phyloP scores from a whole-genome alignment of 2,113 vertebrate species.

The cattle (Bos taurus) region DNA sequence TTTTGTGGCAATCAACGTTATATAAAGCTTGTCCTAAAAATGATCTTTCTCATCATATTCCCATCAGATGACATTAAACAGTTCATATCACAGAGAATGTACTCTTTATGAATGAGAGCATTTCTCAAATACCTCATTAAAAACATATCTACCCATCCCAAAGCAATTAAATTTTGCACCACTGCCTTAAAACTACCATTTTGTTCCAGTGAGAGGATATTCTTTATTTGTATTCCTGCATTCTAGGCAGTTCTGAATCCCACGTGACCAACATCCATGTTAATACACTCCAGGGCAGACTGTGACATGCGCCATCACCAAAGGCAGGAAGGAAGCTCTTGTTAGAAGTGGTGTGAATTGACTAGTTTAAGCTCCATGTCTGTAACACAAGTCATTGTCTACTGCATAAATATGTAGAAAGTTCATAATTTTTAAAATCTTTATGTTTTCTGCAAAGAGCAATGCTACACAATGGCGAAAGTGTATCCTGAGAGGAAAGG shows the following conservation, averaged over 20 bases:
- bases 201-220: neutral
- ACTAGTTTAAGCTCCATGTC: neutral
- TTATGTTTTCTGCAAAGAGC: neutral
- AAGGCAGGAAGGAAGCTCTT: neutral
- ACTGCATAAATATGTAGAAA: neutral
- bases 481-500: neutral
- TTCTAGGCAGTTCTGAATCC: neutral
- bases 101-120: neutral
- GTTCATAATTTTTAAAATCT: neutral
- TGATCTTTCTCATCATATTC: neutral
- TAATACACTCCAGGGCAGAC: neutral
- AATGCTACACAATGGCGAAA: neutral
- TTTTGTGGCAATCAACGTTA: slow-evolving; percentile 21
- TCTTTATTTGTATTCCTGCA: neutral
- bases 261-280: neutral
- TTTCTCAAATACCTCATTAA: neutral
- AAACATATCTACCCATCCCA: neutral
- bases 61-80: slow-evolving; percentile 17
- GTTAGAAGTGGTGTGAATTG: neutral
- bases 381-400: neutral
- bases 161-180: neutral
- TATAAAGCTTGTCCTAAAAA: neutral
- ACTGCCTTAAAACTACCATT: neutral
- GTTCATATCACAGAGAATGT: neutral
- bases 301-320: neutral